Conservation (phyloP, 2,797 vertebrate genomes). For the Stomatorhinus walkeri region DNA sequence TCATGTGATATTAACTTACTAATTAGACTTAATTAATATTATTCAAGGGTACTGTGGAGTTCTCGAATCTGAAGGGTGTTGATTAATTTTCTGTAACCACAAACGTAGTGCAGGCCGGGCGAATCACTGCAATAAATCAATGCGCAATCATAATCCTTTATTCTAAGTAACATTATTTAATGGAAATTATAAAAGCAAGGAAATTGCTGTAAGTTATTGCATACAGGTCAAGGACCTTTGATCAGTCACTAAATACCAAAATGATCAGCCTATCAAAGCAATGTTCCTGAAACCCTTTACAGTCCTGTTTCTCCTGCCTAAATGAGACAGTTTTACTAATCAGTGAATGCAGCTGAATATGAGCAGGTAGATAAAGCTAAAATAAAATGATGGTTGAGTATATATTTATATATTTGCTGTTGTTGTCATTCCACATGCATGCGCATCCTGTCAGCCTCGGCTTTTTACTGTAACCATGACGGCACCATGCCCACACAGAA, state of each 20-base stretch:
- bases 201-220: neutral
- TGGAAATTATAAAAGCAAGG: neutral
- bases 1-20: neutral
- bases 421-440: neutral
- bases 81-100: neutral
- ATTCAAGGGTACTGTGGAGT: neutral
- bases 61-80: neutral
- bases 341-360: neutral
- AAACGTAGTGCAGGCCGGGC: neutral
- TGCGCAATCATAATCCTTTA: neutral
- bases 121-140: neutral
- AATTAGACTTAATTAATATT: neutral
- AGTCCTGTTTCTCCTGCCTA: neutral
- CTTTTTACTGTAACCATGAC: neutral
- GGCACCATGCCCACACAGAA: neutral
- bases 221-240: neutral
- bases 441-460: neutral
- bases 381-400: neutral
- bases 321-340: neutral
- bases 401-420: neutral
- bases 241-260: neutral
- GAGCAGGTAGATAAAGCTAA: neutral
- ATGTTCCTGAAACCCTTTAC: neutral
- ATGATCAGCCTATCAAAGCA: neutral
- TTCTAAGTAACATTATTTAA: neutral